Base-by-base conservation (phyloP, 1,140 invertebrate genomes). In the Drosophila willistoni region DNA sequence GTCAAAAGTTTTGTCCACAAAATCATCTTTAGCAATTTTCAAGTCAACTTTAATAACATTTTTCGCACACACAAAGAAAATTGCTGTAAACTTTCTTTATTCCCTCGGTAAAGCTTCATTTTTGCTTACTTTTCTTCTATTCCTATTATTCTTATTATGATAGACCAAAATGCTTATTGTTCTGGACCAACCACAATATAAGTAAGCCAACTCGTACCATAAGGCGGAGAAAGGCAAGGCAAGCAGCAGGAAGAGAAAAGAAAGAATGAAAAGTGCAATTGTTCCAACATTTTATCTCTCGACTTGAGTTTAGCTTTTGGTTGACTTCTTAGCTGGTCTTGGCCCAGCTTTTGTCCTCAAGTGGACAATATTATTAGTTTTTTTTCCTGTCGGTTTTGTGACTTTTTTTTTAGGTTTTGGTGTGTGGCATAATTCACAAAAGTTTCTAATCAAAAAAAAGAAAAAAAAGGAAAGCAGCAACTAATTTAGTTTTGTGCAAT, bases 191-290 rank as follows among this genome's bases (percentile, higher is more conserved):
- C 44, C 44, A 51, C 44, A 51, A 51, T 51, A 51, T 51, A 51
- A 51, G 44, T 51, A 51, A 51, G 44, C 44, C 44, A 51, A 51
- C 44, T 51, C 9, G 19, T 10, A 51, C 17, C 44, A n/a, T 41
- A 54, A 34, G 54, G 64, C 68, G 22, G 10, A 51, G 57, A 63
- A 62, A 17, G 10, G 14, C 14, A 19, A 9, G 17, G 17, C 34
- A 7, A 51, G 60, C 44, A 42, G 59, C 34, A 55, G 34, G 19
- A 36, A 68, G 59, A 47, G 44, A 47, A 17, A n/a, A 17, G 42
- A 44, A 12, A 79, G 75, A 84, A 79, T 68, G 70, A 70, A 41
- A 69, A 83, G 72, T 83, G 79, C 82, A 85, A 86, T 85, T 85
- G 81, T 79, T 56, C 56, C 54, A 59, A 71, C 74, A 82, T 79